Base-by-base conservation (phyloP, 2,888 invertebrate species). In the Lordiphosa andalusiaca region DNA sequence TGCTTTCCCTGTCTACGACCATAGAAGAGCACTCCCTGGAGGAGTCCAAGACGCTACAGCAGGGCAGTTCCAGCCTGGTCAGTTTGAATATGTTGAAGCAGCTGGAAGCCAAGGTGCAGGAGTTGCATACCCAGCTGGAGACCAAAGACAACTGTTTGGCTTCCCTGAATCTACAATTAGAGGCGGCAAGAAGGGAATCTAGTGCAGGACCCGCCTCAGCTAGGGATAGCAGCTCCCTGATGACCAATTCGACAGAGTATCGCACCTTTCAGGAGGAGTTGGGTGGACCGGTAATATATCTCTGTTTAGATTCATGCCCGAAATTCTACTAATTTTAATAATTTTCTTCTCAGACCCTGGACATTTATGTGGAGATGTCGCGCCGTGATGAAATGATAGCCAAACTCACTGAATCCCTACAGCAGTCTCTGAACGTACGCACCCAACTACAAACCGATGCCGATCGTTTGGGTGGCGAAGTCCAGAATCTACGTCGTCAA, bases 301-400 rank as follows among this genome's bases (percentile, higher is more conserved):
- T 6, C 2, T 25, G 25, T 6, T 0, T 6, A 25, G 6, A 19
- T 19, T 3, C 19, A 19, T 2, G 1, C 3, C 4, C 3, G 19
- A 25, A 25, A 25, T 1, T 25, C 1, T 12, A 33, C 19, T 40
- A 1, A 54, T 57, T 69, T 64, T 54, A 41, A 12, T 16, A n/a
- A 16, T 7, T 1, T 30, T 35, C n/a, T 85, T 91, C 91, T 86
- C 89, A 95, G 94, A 91, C 94, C 82, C 91, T 93, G 87, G 94
- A 95, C 88, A 94, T 93, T 88, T 93, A 94, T 88, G 91, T 91
- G 75, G 93, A 93, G 73, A 90, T 95, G 58, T 90, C 91, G 9
- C 92, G 93, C 71, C 93, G 95, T 78, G 94, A 95, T 85, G 91
- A 92, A 74, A 88, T 94, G 82, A 95, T 95, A 71, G 92, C 93